phyloP scores from a whole-genome alignment of 2,113 vertebrate genomes.

The Nothobranchius kuhntae region DNA sequence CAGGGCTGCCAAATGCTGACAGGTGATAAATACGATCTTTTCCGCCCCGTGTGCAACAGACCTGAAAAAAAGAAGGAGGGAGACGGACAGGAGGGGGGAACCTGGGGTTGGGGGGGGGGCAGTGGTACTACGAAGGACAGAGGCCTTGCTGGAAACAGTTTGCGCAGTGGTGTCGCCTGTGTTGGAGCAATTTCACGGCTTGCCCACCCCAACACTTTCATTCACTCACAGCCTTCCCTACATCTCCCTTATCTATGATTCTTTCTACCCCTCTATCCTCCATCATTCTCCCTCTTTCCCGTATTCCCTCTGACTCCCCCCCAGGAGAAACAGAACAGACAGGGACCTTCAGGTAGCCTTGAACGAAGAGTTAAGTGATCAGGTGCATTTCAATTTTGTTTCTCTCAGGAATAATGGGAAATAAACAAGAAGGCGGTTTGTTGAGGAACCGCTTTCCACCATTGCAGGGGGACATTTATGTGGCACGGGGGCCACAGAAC shows the following conservation, averaged over 20 bases:
- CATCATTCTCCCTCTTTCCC: slow-evolving; percentile 37
- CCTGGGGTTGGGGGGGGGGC: slow-evolving; percentile 40
- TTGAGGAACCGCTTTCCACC: slow-evolving; percentile 50
- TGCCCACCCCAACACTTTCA: slow-evolving; percentile 70
- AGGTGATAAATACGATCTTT: slow-evolving; percentile 99
- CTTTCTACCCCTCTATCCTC: slow-evolving; percentile 16
- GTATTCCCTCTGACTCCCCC: slow-evolving; percentile 23
- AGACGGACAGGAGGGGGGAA: slow-evolving; percentile 57
- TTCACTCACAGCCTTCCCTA: slow-evolving; percentile 63
- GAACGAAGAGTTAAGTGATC: slow-evolving; percentile 65
- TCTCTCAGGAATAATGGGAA: slow-evolving; percentile 50
- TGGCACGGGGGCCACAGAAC: slow-evolving; percentile 28
- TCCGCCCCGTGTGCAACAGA: slow-evolving; percentile 89
- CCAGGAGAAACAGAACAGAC: slow-evolving; percentile 50
- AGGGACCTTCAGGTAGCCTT: slow-evolving; percentile 67
- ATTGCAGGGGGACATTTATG: slow-evolving; percentile 57
- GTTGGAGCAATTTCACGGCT: slow-evolving; percentile 86
- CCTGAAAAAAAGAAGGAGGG: slow-evolving; percentile 70
- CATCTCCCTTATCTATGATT: slow-evolving; percentile 56
- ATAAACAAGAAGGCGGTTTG: slow-evolving; percentile 58
- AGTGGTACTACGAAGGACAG: slow-evolving; percentile 65
- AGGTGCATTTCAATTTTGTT: slow-evolving; percentile 41
- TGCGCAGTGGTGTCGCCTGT: slow-evolving; percentile 58
- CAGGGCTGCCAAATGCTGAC: slow-evolving; percentile 98
- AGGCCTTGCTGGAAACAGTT: slow-evolving; percentile 74